Conservation (phyloP, 2,888 invertebrate genomes). For the Ormia ochracea region DNA sequence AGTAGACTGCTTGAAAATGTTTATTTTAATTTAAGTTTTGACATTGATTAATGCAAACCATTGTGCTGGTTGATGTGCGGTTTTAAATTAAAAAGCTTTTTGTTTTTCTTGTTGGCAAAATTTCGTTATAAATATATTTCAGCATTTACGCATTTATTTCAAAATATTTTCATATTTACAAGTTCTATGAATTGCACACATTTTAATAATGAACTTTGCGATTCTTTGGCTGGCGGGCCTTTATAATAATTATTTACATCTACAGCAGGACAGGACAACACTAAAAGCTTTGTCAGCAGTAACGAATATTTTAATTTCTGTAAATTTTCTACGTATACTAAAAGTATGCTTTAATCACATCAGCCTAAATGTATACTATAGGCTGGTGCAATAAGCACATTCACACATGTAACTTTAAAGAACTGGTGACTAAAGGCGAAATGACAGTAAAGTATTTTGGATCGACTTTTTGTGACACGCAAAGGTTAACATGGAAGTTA, state of each 20-base stretch:
- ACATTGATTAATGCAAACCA: conserved; percentile 42
- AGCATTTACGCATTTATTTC: conserved; percentile 34
- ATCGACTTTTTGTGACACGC: no score
- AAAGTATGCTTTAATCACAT: conserved; percentile 11
- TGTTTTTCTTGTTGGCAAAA: not conserved
- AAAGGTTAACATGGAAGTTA: conserved; percentile 21
- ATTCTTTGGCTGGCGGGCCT: no score
- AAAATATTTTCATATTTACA: no score
- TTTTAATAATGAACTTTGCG: no score
- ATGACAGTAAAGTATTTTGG: no score
- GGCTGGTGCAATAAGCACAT: no score
- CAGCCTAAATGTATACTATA: conserved; percentile 35
- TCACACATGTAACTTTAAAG: no score
- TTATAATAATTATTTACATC: not conserved
- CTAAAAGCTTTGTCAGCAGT: not conserved
- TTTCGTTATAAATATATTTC: conserved; percentile 23
- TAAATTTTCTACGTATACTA: not conserved
- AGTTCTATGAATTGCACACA: no score
- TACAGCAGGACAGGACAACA: not conserved
- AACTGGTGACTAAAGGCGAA: no score
- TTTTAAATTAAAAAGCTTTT: not conserved
- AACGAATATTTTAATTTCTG: no score
- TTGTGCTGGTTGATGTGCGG: not conserved
- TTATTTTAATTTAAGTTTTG: conserved; percentile 31
- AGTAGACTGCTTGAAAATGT: not conserved